These are phyloP conservation scores for Helicoverpa armigera DNA, from an alignment of 1,140 invertebrate genomes.

Conservation along the genomic window DNA sequence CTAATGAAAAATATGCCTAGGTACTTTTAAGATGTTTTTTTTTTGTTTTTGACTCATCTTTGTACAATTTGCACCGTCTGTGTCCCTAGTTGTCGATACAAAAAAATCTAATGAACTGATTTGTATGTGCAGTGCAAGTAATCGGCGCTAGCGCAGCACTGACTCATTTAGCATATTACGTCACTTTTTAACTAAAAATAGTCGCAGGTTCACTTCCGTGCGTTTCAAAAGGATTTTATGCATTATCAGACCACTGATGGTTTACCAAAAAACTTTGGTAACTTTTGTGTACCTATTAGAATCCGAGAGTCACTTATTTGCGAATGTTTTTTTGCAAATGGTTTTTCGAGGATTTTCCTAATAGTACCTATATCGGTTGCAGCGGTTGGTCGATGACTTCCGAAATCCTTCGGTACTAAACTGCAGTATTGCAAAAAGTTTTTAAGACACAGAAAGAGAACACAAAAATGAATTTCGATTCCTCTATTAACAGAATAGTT, in stretches of 20 bases:
- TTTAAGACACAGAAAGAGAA: not conserved
- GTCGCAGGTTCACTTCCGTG: conserved; percentile 32
- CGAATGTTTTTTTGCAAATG: too few species aligned
- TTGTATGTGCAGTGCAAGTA: conserved; percentile 42
- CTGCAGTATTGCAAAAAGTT: too few species aligned
- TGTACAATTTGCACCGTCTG: too few species aligned
- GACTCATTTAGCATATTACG: conserved; percentile 28
- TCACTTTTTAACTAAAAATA: conserved; percentile 39
- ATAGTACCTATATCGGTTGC: too few species aligned
- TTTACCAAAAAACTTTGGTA: too few species aligned
- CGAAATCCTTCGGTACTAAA: too few species aligned
- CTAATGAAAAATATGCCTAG: too few species aligned
- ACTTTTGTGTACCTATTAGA: too few species aligned
- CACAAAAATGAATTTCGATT: not conserved
- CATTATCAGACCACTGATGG: not conserved
- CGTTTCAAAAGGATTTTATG: not conserved
- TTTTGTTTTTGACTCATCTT: not conserved
- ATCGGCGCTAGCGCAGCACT: conserved; percentile 12
- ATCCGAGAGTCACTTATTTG: too few species aligned
- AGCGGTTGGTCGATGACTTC: too few species aligned
- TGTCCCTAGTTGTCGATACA: not conserved
- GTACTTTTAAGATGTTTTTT: not conserved
- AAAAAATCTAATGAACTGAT: conserved; percentile 44
- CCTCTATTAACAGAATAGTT: not conserved
- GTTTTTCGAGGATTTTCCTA: too few species aligned